Conservation (phyloP, 2,797 vertebrate species). For the Perodicticus potto region DNA sequence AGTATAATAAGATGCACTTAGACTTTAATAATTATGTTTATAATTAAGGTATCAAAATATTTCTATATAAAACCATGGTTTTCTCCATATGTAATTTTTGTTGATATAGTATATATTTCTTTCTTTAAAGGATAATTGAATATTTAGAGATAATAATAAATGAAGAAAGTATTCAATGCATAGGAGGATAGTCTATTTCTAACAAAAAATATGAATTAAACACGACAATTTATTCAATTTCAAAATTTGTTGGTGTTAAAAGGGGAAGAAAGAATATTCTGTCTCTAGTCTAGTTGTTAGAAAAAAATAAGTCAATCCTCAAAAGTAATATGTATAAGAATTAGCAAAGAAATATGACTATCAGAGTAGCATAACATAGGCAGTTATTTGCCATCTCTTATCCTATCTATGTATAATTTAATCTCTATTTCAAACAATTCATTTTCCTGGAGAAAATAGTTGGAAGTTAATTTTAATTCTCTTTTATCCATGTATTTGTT, state of each 20-base stretch:
- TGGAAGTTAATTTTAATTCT: too few species aligned
- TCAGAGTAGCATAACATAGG: slow-evolving; percentile 52
- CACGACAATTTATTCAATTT: neutral
- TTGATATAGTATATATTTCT: neutral
- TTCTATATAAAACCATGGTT: neutral
- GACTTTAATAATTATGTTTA: neutral
- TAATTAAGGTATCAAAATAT: neutral
- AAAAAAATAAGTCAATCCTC: slow-evolving; percentile 61
- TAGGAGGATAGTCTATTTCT: slow-evolving; percentile 19
- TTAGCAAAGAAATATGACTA: slow-evolving; percentile 51
- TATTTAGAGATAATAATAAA: neutral
- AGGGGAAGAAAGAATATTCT: slow-evolving; percentile 34
- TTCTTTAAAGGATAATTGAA: neutral
- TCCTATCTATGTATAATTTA: neutral
- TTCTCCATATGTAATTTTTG: neutral
- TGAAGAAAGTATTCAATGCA: neutral
- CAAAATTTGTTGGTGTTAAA: neutral
- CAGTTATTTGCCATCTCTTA: slow-evolving; percentile 74
- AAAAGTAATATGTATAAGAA: slow-evolving; percentile 69
- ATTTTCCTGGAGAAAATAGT: neutral
- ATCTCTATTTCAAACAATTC: slow-evolving; percentile 48
- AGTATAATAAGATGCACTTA: neutral
- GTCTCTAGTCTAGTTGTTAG: neutral
- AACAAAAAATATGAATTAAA: slow-evolving; percentile 1
- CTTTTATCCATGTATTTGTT: neutral